Evolutionary conservation across 2,113 vertebrate species (phyloP).

Genomic region (Nothocercus julius): DNA sequence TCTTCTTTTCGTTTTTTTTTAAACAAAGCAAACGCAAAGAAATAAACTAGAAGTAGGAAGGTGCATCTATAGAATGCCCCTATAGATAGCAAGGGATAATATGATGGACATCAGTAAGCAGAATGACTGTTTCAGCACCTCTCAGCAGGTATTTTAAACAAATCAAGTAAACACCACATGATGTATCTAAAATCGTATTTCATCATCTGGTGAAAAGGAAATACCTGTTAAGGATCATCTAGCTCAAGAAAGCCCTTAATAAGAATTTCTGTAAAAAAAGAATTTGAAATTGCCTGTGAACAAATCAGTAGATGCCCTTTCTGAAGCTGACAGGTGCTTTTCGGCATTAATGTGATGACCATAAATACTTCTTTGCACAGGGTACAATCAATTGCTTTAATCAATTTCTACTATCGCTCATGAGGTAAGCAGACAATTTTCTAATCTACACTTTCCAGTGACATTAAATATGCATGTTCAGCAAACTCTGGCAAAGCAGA

Average conservation of each 20-base stretch:
- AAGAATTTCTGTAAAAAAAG: slow-evolving; percentile 53
- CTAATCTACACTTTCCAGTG: slow-evolving; percentile 1
- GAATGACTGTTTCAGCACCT: background rate
- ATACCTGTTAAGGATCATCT: slow-evolving; percentile 8
- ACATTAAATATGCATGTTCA: slow-evolving; percentile 15
- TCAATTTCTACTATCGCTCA: slow-evolving; percentile 36
- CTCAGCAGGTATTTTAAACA: slow-evolving; percentile 25
- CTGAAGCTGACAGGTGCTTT: slow-evolving; percentile 38
- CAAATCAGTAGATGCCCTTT: slow-evolving; percentile 55
- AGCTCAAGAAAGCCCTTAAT: slow-evolving; percentile 26
- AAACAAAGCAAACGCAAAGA: background rate
- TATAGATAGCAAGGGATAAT: background rate
- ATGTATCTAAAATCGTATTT: slow-evolving; percentile 51
- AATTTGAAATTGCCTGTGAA: slow-evolving; percentile 55
- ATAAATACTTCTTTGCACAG: slow-evolving; percentile 27
- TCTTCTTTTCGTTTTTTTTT: background rate
- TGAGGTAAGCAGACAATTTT: slow-evolving; percentile 27
- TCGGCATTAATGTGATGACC: slow-evolving; percentile 40
- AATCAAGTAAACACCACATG: slow-evolving; percentile 30
- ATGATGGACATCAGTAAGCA: background rate
- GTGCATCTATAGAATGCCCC: background rate
- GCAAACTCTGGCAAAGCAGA: background rate
- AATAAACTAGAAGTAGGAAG: background rate
- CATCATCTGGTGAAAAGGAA: slow-evolving; percentile 39
- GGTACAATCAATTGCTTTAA: slow-evolving; percentile 48